Base-by-base conservation (phyloP, 2,888 invertebrate species). In the Chymomyza amoena region DNA sequence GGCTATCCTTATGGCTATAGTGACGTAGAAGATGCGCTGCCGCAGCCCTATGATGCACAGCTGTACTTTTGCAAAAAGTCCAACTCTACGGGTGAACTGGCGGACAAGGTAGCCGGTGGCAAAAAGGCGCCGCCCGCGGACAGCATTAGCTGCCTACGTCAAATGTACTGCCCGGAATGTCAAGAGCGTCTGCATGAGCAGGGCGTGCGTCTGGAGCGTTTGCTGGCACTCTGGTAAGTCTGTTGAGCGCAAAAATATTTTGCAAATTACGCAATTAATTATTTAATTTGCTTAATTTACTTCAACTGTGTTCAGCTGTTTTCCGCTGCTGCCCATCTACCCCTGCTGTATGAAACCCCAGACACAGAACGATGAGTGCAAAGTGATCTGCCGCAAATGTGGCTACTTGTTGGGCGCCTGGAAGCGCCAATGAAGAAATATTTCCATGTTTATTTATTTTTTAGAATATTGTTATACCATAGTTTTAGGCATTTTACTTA, bases 141-240 rank as follows among this genome's bases (percentile, higher is more conserved):
- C 28, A 83, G 77, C 51, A 88, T 89, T 1, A 89, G 87, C 61
- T 89, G 89, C 63, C 66, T 89, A 62, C 63, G 90, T 0, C 89
- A 89, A 69, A 85, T 89, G 88, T 89, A 89, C 70, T 89, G 89
- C 28, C 89, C 89, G 13, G 73, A 84, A 62, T 89, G 90, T 69
- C 73, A 87, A n/a, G 87, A 89, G 66, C 84, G 89, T 36, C 51
- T 89, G 61, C 88, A 89, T 50, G 76, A 78, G 39, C 76, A 89
- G 60, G 81, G 82, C 15, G 84, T 88, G 20, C 82, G 87, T 16
- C 80, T 85, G 66, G 88, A 88, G 68, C 79, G 81, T 2, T 67
- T 89, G 9, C 59, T 84, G 39, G 78, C 79, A 28, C 71, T 83
- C 56, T 89, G 89, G 89, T 89, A 60, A 80, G 81, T 76, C 4